These are phyloP conservation scores for Syritta pipiens DNA, from an alignment of 2,888 invertebrate species.

Conservation along the genomic window DNA sequence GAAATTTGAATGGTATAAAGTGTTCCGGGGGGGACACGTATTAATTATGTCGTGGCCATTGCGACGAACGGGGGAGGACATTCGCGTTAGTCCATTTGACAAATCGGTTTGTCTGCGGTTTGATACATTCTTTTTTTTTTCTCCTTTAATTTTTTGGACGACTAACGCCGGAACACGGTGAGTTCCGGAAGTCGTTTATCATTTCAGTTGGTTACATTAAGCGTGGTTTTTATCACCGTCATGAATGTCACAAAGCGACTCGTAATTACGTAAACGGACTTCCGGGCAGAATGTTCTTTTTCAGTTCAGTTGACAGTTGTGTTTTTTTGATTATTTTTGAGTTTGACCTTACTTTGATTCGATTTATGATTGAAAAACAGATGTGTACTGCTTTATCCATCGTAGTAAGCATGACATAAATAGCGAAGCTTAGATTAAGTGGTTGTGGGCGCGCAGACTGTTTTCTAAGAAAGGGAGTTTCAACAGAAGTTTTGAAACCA, in stretches of 20 bases:
- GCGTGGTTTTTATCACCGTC: background rate
- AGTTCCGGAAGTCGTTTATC: slow-evolving; percentile 45
- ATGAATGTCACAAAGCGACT: slow-evolving; percentile 10
- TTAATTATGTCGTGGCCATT: slow-evolving; percentile 36
- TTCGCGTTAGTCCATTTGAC: slow-evolving; percentile 34
- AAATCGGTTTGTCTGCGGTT: slow-evolving; percentile 42
- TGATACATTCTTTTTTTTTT: slow-evolving; percentile 13
- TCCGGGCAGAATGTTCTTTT: background rate
- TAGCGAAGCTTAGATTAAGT: too few relatives aligned
- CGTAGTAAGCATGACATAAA: too few relatives aligned
- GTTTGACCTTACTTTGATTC: too few relatives aligned
- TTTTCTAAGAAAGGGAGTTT: too few relatives aligned
- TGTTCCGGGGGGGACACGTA: slow-evolving; percentile 29
- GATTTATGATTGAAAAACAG: too few relatives aligned
- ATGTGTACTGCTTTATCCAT: too few relatives aligned
- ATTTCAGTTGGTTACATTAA: slow-evolving; percentile 26
- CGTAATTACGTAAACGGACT: slow-evolving; percentile 2
- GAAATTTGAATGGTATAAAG: slow-evolving; percentile 24
- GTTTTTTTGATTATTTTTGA: too few relatives aligned
- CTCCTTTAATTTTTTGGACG: background rate
- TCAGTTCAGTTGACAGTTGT: too few relatives aligned
- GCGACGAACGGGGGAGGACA: background rate
- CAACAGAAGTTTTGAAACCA: too few relatives aligned
- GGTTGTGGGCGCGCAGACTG: too few relatives aligned
- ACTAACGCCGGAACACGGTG: slow-evolving; percentile 19